A percentile compares a stretch with the other conserved stretches of the same genome.
phyloP scores from a whole-genome alignment of 2,888 invertebrate genomes.

The Xestia rhomboidea region DNA sequence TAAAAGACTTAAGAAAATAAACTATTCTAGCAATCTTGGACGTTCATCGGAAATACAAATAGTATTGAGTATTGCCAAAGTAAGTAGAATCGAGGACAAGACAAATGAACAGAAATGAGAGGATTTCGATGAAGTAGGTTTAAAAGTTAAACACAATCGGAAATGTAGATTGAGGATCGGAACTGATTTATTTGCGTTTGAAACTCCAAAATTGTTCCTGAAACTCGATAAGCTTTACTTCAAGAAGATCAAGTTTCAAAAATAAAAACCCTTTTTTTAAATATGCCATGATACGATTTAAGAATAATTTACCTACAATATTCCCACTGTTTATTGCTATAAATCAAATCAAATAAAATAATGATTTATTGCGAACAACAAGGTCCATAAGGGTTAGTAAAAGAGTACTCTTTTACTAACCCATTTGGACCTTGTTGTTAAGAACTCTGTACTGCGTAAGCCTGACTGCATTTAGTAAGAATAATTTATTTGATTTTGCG shows the following conservation, averaged over 20 bases:
- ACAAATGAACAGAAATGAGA: slow-evolving; percentile 11
- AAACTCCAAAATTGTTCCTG: slow-evolving; percentile 3
- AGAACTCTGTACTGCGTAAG: not conserved
- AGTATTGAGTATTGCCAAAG: not conserved
- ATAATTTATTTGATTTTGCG: not conserved
- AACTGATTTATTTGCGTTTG: slow-evolving; percentile 44
- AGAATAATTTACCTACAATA: not conserved
- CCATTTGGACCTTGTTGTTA: too few relatives aligned
- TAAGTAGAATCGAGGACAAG: not conserved
- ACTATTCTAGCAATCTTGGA: not conserved
- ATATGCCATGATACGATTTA: not conserved
- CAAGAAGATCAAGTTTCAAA: too few relatives aligned
- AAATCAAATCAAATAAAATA: too few relatives aligned
- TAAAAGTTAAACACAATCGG: slow-evolving; percentile 37
- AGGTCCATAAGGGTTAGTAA: too few relatives aligned
- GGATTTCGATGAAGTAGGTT: slow-evolving; percentile 9
- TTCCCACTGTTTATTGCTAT: too few relatives aligned
- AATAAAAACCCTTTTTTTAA: not conserved
- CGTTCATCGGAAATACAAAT: not conserved
- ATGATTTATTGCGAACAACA: too few relatives aligned
- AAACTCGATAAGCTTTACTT: slow-evolving; percentile 6
- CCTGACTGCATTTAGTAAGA: not conserved
- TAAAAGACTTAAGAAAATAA: not conserved
- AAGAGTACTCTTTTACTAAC: too few relatives aligned
- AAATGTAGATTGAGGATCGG: slow-evolving; percentile 6